phyloP scores from a whole-genome alignment of 92 coral and sea anemone genomes.

The Parazoanthus atlanticus region DNA sequence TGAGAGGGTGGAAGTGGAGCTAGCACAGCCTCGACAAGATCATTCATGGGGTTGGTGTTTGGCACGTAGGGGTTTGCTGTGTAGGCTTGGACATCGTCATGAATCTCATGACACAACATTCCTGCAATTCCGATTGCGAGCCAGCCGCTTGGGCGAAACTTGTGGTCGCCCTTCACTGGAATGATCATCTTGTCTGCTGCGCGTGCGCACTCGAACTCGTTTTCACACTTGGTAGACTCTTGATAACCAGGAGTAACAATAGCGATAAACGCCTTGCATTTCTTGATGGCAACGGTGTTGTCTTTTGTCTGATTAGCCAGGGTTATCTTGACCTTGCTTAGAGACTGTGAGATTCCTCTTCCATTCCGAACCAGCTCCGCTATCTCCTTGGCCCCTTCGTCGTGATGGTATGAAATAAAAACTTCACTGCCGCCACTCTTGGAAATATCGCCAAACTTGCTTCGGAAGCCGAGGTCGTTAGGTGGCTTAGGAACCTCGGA shows the following conservation, averaged over 20 bases:
- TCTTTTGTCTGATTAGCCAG: constrained; percentile 21
- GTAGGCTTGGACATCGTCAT: constrained; percentile 28
- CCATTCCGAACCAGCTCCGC: constrained; percentile 26
- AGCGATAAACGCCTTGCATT: constrained; percentile 50
- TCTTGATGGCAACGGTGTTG: constrained; percentile 24
- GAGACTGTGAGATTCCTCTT: constrained; percentile 27
- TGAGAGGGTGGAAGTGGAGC: constrained; percentile 33
- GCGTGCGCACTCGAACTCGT: constrained; percentile 72
- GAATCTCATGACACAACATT: constrained; percentile 33
- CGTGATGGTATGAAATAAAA: constrained; percentile 33
- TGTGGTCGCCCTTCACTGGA: constrained; percentile 32
- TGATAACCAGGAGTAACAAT: constrained; percentile 66
- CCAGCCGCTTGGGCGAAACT: constrained; percentile 36
- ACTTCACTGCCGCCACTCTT: not conserved
- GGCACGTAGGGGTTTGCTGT: constrained; percentile 26
- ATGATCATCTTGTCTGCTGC: constrained; percentile 57
- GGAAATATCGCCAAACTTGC: constrained; percentile 34
- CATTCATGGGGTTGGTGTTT: constrained; percentile 36
- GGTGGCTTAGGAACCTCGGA: constrained; percentile 20
- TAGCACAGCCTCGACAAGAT: constrained; percentile 30
- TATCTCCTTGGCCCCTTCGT: constrained; percentile 29
- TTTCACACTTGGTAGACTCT: constrained; percentile 56
- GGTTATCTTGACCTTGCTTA: constrained; percentile 21
- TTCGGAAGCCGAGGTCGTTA: constrained; percentile 6
- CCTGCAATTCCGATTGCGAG: constrained; percentile 32